phyloP scores from a whole-genome alignment of 2,797 vertebrate species.

The Micromesistius poutassou region DNA sequence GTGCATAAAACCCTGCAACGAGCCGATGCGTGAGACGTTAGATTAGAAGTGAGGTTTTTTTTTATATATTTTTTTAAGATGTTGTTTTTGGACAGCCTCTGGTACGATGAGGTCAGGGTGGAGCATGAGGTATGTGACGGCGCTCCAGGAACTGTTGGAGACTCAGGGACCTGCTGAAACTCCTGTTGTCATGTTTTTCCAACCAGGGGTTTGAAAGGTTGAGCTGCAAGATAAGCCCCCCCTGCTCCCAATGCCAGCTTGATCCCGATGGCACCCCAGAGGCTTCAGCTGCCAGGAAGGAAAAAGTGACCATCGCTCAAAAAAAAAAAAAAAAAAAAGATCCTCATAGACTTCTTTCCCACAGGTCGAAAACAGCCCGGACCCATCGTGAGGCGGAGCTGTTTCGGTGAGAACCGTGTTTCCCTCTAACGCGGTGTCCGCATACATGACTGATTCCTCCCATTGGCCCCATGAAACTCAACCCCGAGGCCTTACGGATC shows the following conservation, averaged over 20 bases:
- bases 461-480: conserved; percentile 20
- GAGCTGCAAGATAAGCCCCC: neutral
- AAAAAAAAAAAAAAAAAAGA: too few relatives aligned
- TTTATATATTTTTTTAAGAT: neutral
- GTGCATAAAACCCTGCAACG: conserved; percentile 19
- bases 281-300: neutral
- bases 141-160: neutral
- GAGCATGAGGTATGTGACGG: neutral
- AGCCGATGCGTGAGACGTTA: conserved; percentile 13
- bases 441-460: conserved; percentile 12
- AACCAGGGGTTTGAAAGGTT: neutral
- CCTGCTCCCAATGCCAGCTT: neutral
- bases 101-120: neutral
- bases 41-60: neutral
- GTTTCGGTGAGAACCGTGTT: neutral
- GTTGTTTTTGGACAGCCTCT: neutral
- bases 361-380: too few relatives aligned
- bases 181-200: neutral
- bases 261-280: neutral
- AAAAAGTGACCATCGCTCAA: neutral
- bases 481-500: conserved; percentile 11
- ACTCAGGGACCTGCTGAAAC: neutral
- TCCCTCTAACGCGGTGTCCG: conserved; percentile 7
- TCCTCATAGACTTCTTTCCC: neutral
- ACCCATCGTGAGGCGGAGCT: neutral